A percentile compares a stretch with the other conserved stretches of the same genome.
Conservation (phyloP, 2,113 vertebrate species). For the Sinocyclocheilus grahami region DNA sequence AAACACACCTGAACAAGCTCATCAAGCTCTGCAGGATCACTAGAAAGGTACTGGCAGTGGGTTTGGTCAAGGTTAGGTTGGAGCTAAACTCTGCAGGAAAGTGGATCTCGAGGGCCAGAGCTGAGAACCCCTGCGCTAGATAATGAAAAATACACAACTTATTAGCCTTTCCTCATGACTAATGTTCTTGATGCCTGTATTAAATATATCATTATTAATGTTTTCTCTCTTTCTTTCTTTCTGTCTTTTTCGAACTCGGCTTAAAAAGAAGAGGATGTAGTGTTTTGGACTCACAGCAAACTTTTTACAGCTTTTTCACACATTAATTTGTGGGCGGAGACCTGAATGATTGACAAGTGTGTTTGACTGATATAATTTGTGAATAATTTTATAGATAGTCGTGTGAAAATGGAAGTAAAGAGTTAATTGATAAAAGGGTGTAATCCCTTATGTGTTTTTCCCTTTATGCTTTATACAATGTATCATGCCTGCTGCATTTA, state of each 20-base stretch:
- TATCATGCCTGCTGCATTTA: neutral
- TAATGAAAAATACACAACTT: neutral
- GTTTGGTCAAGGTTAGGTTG: no score
- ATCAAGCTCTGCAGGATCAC: no score
- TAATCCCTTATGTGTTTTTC: neutral
- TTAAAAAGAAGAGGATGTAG: neutral
- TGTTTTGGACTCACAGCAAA: neutral
- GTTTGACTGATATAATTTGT: neutral
- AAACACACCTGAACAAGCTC: no score
- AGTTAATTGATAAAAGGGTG: neutral
- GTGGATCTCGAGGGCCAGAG: no score
- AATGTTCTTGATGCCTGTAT: neutral
- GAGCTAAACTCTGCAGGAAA: no score
- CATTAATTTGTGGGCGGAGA: neutral
- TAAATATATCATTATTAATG: neutral
- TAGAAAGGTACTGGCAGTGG: no score
- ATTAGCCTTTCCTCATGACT: neutral
- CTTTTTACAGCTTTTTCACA: neutral
- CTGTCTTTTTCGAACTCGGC: neutral
- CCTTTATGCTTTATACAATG: neutral
- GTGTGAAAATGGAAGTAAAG: neutral
- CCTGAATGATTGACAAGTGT: neutral
- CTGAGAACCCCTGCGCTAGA: neutral
- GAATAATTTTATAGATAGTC: neutral
- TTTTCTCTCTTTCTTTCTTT: neutral